Evolutionary conservation across 2,113 vertebrate species (phyloP), one percentile per base, ranked within the genome.

Genomic region (Noturus placidus): DNA sequence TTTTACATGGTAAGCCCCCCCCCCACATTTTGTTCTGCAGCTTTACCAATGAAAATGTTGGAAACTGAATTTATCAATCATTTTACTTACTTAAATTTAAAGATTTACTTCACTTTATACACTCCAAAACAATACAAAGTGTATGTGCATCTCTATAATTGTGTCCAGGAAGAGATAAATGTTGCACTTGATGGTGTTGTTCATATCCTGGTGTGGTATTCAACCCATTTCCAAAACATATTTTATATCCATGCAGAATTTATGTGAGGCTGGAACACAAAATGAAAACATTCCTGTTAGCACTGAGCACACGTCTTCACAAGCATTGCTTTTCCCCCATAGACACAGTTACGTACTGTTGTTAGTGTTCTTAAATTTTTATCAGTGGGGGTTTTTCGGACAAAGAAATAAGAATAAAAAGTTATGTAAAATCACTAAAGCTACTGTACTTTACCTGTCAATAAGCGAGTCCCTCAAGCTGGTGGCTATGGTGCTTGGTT

Each of bases 381-480:
- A 70, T 74, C 8, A 9, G 35, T 42, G 35, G 54, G 15, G 4
- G 22, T 6, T 74, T 42, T 42, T 52, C n/a, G 8, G 0, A 8
- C 13, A 46, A 77, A n/a, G 9, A 77, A 80, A 57, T 15, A 35
- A 38, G 1, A 82, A 42, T 11, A 57, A 4, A 42, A 57, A 4
- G 9, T 35, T 80, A 33, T 35, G 3, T 8, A 80, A 20, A 20
- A 80, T 22, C 11, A 8, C 13, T 27, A 52, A 50, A n/a, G 9
- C 22, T 74, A 27, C 4, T 14, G 56, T 17, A 77, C 0, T 86
- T 77, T 91, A 99, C 98, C 98, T 99, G 95, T 99, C 98, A 74
- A 99, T 97, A 42, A 99, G 96, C 0, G 98, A 98, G 88, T 99
- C 98, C 89, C 98, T 96, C 98, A 99, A 98, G 92, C 87, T 96